phyloP scores from a whole-genome alignment of 2,113 vertebrate species.

The Cacatua alba region DNA sequence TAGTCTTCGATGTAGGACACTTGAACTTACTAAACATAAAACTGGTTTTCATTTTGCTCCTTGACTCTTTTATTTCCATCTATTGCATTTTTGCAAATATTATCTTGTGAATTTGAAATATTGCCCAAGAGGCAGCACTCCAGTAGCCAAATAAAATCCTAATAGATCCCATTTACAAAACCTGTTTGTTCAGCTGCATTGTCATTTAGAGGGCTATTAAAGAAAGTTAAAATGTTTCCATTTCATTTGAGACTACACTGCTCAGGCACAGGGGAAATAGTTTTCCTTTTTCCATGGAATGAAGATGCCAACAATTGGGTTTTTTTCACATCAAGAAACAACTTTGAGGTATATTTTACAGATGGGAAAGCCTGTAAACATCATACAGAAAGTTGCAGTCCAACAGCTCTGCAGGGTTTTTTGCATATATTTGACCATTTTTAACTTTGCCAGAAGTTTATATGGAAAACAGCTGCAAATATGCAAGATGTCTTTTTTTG shows the following conservation, averaged over 20 bases:
- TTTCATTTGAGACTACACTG: slow-evolving; percentile 44
- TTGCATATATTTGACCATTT: not conserved
- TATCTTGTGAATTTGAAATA: slow-evolving; percentile 67
- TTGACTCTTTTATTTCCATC: slow-evolving; percentile 2
- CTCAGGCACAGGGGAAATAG: slow-evolving; percentile 14
- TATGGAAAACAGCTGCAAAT: not conserved
- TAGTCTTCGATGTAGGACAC: slow-evolving; percentile 46
- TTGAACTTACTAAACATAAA: not conserved
- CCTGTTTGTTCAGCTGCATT: slow-evolving; percentile 36
- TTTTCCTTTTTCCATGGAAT: not conserved
- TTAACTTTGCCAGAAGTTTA: not conserved
- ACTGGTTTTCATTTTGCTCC: not conserved
- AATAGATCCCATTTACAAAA: slow-evolving; percentile 59
- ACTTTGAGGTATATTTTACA: not conserved
- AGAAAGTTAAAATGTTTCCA: slow-evolving; percentile 31
- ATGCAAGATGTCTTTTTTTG: not conserved
- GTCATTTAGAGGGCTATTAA: slow-evolving; percentile 28
- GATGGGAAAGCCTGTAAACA: not conserved
- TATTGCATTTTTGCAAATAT: slow-evolving; percentile 57
- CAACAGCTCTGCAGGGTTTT: not conserved
- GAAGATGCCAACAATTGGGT: not conserved
- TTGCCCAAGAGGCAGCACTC: slow-evolving; percentile 70
- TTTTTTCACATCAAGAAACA: not conserved
- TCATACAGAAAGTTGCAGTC: not conserved
- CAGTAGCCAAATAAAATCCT: slow-evolving; percentile 66